Base-by-base conservation (phyloP, 1,140 invertebrate species). In the Mycetomoellerius zeteki region DNA sequence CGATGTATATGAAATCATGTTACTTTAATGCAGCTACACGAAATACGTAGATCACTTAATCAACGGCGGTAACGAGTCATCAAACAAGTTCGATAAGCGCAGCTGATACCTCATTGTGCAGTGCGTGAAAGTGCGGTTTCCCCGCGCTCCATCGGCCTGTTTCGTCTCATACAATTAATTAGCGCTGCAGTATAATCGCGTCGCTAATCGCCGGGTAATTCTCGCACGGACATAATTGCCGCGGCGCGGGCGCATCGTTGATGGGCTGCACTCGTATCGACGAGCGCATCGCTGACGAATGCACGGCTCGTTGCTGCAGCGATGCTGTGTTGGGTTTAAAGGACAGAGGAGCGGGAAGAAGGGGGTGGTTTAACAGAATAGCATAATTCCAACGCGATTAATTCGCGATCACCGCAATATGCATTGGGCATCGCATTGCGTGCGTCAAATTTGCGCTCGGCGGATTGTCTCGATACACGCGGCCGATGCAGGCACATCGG, bases 311-410 rank as follows among this genome's bases (percentile, higher is more conserved):
- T 43, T 43, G 24, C 10, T 64, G 75, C 24, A 12, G 0, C 58
- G 58, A 30, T 47, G 33, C 12, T n/a, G 73, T 5, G 37, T 80
- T 27, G 16, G 16, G 14, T 21, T 58, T 21, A 14, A 14, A 10
- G 21, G 7, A n/a, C 5, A 30, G 47, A 12, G 1, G 30, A 16
- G 19, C 4, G 58, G 12, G 7, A 16, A 43, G 37, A 10, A 19
- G 37, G 8, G 16, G 37, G 24, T 16, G 47, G 67, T 30, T 72
- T 58, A 54, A 72, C 86, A 60, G 86, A 90, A 91, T 84, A 81
- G 89, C 69, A 84, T 90, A 91, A 91, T 90, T 90, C 85, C 58
- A 56, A 16, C 14, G 60, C 85, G 85, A 91, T 91, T 91, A 91
- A 91, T 91, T 91, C 77, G 81, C 82, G 65, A 88, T 91, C 88